phyloP scores from a whole-genome alignment of 2,797 vertebrate species.

The Halcyon badia region DNA sequence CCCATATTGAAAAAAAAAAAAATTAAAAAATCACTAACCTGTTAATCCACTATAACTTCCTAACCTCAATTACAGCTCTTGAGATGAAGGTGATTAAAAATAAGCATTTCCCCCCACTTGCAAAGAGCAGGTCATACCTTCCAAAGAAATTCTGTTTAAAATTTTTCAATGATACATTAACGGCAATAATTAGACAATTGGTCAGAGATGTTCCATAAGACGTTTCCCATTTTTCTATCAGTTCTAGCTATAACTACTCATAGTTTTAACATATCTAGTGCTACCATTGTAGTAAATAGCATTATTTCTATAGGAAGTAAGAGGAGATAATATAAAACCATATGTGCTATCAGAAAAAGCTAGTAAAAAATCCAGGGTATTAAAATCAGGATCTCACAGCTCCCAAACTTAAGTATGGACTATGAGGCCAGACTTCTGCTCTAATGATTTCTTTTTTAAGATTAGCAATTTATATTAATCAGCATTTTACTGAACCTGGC shows the following conservation, averaged over 20 bases:
- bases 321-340: not conserved
- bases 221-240: not conserved
- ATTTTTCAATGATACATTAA: not conserved
- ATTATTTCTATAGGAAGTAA: not conserved
- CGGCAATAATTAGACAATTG: constrained; percentile 55
- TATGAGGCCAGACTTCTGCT: not conserved
- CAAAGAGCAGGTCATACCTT: constrained; percentile 60
- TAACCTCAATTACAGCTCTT: constrained; percentile 78
- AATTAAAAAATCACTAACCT: constrained; percentile 42
- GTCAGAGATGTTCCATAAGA: not conserved
- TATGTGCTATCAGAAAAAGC: not conserved
- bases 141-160: constrained; percentile 41
- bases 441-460: not conserved
- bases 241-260: not conserved
- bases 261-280: not conserved
- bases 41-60: constrained; percentile 71
- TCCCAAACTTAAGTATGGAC: not conserved
- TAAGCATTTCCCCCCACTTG: constrained; percentile 50
- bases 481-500: not conserved
- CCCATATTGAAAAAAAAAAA: constrained; percentile 17
- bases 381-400: not conserved
- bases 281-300: not conserved
- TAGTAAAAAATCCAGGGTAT: not conserved
- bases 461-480: not conserved
- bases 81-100: constrained; percentile 76